A percentile compares a stretch with the other conserved stretches of the same genome.
These are phyloP conservation scores for Sinella curviseta DNA, from an alignment of 1,140 invertebrate species.

Conservation along the genomic window DNA sequence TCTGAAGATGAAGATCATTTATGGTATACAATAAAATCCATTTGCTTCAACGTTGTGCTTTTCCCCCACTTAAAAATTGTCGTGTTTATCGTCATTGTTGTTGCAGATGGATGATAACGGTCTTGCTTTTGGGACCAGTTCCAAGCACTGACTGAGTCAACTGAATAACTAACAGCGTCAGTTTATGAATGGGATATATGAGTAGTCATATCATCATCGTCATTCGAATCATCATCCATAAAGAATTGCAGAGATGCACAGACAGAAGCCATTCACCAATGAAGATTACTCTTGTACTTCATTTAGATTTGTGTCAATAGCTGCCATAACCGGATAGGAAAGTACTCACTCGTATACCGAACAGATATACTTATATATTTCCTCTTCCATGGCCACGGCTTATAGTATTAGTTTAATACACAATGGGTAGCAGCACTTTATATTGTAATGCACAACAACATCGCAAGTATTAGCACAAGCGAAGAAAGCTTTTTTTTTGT, in stretches of 20 bases:
- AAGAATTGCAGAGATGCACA: background rate
- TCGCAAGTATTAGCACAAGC: no score
- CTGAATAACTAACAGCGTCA: background rate
- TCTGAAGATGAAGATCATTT: no score
- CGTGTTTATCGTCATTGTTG: background rate
- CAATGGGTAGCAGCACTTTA: no score
- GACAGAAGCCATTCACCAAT: background rate
- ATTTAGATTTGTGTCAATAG: background rate
- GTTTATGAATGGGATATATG: background rate
- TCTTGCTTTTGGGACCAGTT: background rate
- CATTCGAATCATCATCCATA: background rate
- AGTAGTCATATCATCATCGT: background rate
- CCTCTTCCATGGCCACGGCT: no score
- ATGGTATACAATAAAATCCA: no score
- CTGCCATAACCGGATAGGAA: background rate
- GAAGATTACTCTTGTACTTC: background rate
- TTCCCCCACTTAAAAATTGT: background rate
- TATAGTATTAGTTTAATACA: no score
- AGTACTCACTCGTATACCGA: no score
- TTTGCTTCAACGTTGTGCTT: no score
- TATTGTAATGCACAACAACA: no score
- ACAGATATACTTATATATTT: no score
- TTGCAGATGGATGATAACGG: no score
- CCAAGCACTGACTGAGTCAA: background rate
- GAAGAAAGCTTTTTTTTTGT: background rate